Evolutionary conservation across 2,888 invertebrate species (phyloP).

Genomic region (Drosophila nigricruria): DNA sequence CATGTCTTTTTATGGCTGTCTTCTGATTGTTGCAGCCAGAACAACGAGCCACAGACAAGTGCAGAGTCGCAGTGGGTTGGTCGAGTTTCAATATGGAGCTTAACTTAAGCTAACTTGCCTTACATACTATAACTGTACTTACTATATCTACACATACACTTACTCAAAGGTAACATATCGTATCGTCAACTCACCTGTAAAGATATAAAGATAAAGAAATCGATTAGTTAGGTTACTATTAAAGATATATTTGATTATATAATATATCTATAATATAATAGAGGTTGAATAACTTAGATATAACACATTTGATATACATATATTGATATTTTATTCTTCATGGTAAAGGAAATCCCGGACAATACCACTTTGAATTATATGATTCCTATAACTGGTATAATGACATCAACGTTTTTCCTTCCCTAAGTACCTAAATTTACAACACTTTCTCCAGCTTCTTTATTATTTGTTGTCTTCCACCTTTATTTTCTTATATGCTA

Average conservation of each 20-base stretch:
- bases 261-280: no score
- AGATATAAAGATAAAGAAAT: conserved; percentile 25
- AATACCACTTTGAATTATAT: neutral
- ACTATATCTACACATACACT: conserved; percentile 10
- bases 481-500: no score
- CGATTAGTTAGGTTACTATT: neutral
- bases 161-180: conserved; percentile 1
- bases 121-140: conserved; percentile 1
- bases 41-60: conserved; percentile 2
- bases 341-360: neutral
- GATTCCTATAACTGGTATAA: neutral
- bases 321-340: neutral
- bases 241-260: neutral
- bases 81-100: conserved; percentile 25
- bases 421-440: no score
- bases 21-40: conserved; percentile 15
- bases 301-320: no score
- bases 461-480: no score
- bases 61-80: conserved; percentile 24
- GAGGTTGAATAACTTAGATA: no score
- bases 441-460: no score
- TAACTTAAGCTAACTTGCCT: neutral
- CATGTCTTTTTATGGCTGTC: conserved; percentile 41
- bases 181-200: conserved; percentile 66
- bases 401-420: no score